A percentile compares a stretch with the other conserved stretches of the same genome.
Conservation (phyloP, 2,888 invertebrate genomes). For the Eledona agricola region DNA sequence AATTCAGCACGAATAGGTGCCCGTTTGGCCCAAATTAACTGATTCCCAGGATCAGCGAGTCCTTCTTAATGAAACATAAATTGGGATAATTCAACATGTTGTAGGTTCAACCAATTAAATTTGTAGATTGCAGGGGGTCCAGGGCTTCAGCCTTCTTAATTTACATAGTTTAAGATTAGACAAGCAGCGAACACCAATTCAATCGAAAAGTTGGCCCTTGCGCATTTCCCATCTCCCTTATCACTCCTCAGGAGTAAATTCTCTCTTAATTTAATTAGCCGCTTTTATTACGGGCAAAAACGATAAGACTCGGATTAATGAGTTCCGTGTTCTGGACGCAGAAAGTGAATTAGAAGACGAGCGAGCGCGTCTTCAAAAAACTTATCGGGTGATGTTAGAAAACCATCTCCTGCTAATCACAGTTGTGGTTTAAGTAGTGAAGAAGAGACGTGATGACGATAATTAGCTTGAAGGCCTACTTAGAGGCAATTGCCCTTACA, state of each 20-base stretch:
- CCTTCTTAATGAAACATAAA: conserved; percentile 30
- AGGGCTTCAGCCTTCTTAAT: conserved; percentile 1
- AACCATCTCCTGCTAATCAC: conserved; percentile 18
- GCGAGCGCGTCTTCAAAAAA: neutral
- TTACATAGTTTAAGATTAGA: conserved; percentile 6
- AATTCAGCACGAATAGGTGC: too few relatives aligned
- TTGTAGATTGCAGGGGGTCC: conserved; percentile 4
- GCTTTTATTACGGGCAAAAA: conserved; percentile 6
- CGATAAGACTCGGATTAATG: conserved; percentile 13
- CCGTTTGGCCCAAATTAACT: conserved; percentile 20
- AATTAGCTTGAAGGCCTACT: conserved; percentile 17
- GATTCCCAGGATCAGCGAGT: conserved; percentile 19
- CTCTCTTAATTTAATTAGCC: conserved; percentile 9
- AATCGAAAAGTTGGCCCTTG: too few relatives aligned
- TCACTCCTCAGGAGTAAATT: neutral
- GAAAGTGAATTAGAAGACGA: conserved; percentile 8
- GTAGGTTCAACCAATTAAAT: conserved; percentile 28
- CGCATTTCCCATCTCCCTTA: conserved; percentile 5
- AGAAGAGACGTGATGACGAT: conserved; percentile 16
- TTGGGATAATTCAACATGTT: conserved; percentile 31
- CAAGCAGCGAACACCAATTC: neutral
- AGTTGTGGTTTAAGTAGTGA: conserved; percentile 4
- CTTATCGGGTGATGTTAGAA: neutral
- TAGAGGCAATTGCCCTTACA: too few relatives aligned
- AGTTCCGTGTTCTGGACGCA: neutral